Conservation (phyloP, 2,888 invertebrate species). For the Drosophila paranaensis region DNA sequence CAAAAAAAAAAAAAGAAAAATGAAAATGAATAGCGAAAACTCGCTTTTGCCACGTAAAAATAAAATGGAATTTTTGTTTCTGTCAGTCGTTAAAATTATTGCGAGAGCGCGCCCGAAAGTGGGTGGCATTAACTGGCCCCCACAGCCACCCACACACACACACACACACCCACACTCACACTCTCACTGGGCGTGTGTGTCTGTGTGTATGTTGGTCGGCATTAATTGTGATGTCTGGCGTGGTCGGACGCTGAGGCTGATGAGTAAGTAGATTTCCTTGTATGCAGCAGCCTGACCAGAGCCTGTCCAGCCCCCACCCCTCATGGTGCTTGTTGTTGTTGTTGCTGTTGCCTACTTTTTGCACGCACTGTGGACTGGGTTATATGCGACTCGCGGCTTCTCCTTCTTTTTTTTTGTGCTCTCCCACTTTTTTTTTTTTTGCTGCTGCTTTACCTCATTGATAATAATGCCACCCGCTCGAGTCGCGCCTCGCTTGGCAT, state of each 20-base stretch:
- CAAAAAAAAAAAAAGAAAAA: conserved; percentile 9
- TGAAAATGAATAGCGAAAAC: conserved; percentile 44
- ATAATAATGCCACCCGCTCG: conserved; percentile 73
- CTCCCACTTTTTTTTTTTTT: conserved; percentile 11
- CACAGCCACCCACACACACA: background rate
- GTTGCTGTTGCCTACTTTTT: conserved; percentile 50
- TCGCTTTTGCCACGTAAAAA: conserved; percentile 57
- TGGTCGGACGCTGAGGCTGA: conserved; percentile 57
- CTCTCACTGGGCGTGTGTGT: conserved; percentile 20
- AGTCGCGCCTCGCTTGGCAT: conserved; percentile 32
- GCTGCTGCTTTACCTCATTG: conserved; percentile 68
- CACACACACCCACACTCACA: background rate
- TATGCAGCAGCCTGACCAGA: conserved; percentile 55
- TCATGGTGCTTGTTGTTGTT: conserved; percentile 19
- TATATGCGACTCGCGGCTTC: conserved; percentile 32
- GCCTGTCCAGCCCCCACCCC: background rate
- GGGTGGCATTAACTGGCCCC: conserved; percentile 74
- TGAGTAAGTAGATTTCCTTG: conserved; percentile 81
- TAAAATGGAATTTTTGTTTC: conserved; percentile 80
- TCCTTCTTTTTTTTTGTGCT: background rate
- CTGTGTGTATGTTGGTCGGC: conserved; percentile 55
- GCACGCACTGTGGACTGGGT: conserved; percentile 17
- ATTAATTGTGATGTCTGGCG: conserved; percentile 80
- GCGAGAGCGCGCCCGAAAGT: conserved; percentile 45
- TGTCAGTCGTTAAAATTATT: conserved; percentile 72